Conservation (phyloP, 2,888 invertebrate species). For the Apantesis nais region DNA sequence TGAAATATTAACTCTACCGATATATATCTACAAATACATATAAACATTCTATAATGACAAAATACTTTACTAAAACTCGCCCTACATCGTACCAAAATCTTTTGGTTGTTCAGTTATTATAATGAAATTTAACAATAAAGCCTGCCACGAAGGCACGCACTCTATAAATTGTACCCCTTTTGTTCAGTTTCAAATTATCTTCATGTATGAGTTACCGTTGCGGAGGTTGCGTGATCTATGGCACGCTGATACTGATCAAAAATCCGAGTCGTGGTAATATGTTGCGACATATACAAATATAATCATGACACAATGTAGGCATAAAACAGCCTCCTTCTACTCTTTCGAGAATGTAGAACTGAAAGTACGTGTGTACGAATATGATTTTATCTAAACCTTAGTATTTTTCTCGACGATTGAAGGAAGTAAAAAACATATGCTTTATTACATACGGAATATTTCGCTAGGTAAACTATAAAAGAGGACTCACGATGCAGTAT, state of each 20-base stretch:
- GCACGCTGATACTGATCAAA: slow-evolving; percentile 28
- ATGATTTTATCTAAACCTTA: too few species aligned
- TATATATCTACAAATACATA: not conserved
- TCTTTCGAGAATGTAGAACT: not conserved
- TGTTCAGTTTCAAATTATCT: slow-evolving; percentile 49
- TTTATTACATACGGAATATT: too few species aligned
- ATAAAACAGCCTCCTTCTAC: too few species aligned
- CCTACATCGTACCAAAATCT: not conserved
- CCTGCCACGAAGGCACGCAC: slow-evolving; percentile 39
- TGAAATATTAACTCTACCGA: not conserved
- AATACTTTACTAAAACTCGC: not conserved
- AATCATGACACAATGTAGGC: not conserved
- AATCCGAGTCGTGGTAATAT: slow-evolving; percentile 17
- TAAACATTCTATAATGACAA: not conserved
- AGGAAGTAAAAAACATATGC: too few species aligned
- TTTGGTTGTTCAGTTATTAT: slow-evolving; percentile 22
- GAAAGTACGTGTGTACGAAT: not conserved
- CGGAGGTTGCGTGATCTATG: slow-evolving; percentile 34
- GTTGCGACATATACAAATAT: not conserved
- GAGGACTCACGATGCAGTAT: too few species aligned
- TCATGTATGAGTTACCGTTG: slow-evolving; percentile 32
- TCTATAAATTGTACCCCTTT: slow-evolving; percentile 48
- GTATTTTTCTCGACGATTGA: too few species aligned
- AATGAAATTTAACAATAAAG: slow-evolving; percentile 41
- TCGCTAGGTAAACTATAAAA: too few species aligned